A percentile compares a stretch with the other conserved stretches of the same genome.
These are phyloP conservation scores for Telmatochromis brichardi DNA, from an alignment of 2,113 vertebrate genomes.

Conservation along the genomic window DNA sequence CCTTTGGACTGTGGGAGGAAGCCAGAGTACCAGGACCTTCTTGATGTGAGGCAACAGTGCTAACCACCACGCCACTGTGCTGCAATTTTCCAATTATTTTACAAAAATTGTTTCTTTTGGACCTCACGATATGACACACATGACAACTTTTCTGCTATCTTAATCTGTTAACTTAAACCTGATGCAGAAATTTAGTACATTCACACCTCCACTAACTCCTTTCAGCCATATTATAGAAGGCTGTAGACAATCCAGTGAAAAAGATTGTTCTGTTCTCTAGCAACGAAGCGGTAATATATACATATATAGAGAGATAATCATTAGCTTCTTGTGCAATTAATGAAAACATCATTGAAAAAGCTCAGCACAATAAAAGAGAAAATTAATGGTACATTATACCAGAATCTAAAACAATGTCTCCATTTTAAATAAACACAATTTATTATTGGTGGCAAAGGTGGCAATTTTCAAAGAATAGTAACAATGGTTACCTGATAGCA, in stretches of 20 bases:
- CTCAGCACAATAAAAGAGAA: not conserved
- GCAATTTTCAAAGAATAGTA: not conserved
- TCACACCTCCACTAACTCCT: not conserved
- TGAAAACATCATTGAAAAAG: not conserved
- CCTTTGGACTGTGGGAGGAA: not conserved
- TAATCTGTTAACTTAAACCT: not conserved
- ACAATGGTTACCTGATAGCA: not conserved
- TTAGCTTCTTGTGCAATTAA: not conserved
- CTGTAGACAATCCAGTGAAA: not conserved
- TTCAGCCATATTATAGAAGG: not conserved
- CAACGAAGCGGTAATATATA: not conserved
- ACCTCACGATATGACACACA: accelerated
- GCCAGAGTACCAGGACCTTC: not conserved
- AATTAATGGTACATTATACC: not conserved
- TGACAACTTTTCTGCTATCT: not conserved
- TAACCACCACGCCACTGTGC: not conserved
- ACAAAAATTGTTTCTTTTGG: not conserved
- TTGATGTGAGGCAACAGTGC: not conserved
- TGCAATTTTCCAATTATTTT: not conserved
- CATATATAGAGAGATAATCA: not conserved
- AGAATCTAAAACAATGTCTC: not conserved
- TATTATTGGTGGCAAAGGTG: not conserved
- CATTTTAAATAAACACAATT: not conserved
- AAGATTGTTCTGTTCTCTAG: not conserved
- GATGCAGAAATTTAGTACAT: not conserved